Evolutionary conservation across 2,888 invertebrate genomes (phyloP), one percentile per base, ranked within the genome.

Genomic region (Stenotaenia linearis): DNA sequence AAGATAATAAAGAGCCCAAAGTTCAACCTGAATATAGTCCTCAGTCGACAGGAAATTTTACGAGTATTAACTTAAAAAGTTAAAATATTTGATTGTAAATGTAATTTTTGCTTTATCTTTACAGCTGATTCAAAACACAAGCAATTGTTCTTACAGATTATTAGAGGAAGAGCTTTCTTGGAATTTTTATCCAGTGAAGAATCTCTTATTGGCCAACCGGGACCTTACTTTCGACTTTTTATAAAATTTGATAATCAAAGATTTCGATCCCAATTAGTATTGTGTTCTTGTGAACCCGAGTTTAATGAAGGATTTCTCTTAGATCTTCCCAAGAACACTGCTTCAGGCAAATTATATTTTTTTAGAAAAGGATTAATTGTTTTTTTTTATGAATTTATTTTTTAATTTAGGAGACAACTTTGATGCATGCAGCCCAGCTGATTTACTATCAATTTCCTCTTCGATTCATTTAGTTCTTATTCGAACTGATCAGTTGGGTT

Each of bases 401-500:
- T 45, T 45, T 30, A 7, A 23, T 74, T 32, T 21, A 37, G 75
- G 32, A 2, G 75, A 75, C 5, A 12, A 9, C 0, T 45, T 77
- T 45, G 77, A 77, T 25, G 37, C 12, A 0, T 28, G 15, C n/a
- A 78, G 15, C 18, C 9, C 32, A 23, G 37, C 79, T 0, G 79
- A 74, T 18, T 50, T 80, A 25, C 30, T 80, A 30, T 30, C 69
- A 40, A 76, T 74, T 23, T 50, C 40, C 21, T 61, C 69, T 40
- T 75, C 77, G n/a, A 74, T 80, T 61, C 80, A 80, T 18, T n/a
- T 80, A 12, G 77, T 80, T 7, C 40, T 80, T 7, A 28, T 78
- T 15, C 61, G 45, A 74, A 23, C 30, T 10, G 80, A 80, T 78
- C 40, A 32, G 12, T 25, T 40, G 6, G 50, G 56, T 0, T 15